phyloP scores from a whole-genome alignment of 1,140 invertebrate genomes.

The Heliconius hermathena region DNA sequence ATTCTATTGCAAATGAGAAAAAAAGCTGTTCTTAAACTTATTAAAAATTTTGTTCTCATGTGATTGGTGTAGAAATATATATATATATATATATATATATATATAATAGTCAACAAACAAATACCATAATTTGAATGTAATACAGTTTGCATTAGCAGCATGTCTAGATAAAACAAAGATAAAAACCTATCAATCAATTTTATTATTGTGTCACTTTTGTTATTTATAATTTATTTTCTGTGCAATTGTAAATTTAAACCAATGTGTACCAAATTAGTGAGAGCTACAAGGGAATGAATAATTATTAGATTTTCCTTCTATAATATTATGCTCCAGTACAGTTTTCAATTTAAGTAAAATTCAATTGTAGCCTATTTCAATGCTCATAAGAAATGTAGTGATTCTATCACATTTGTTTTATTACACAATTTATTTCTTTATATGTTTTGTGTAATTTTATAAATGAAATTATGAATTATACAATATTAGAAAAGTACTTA shows the following conservation, averaged over 20 bases:
- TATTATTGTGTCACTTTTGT: neutral
- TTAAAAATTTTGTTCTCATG: too few relatives aligned
- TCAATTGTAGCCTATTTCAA: neutral
- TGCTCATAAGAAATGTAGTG: neutral
- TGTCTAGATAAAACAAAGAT: neutral
- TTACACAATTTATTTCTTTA: neutral
- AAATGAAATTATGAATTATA: neutral
- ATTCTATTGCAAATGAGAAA: too few relatives aligned
- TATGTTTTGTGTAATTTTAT: neutral
- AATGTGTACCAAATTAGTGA: too few relatives aligned
- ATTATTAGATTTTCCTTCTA: too few relatives aligned
- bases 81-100: too few relatives aligned
- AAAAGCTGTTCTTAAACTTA: too few relatives aligned
- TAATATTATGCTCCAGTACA: too few relatives aligned
- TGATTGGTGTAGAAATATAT: too few relatives aligned
- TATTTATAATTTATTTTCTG: neutral
- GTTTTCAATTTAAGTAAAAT: neutral
- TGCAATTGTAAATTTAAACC: too few relatives aligned
- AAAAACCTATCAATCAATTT: constrained; percentile 5
- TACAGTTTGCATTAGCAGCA: neutral
- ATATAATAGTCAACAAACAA: neutral
- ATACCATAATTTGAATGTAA: neutral
- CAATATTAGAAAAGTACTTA: constrained; percentile 53
- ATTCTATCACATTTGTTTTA: neutral
- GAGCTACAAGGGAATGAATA: too few relatives aligned